phyloP scores from a whole-genome alignment of 1,140 invertebrate genomes.

The Drosophila grimshawi region DNA sequence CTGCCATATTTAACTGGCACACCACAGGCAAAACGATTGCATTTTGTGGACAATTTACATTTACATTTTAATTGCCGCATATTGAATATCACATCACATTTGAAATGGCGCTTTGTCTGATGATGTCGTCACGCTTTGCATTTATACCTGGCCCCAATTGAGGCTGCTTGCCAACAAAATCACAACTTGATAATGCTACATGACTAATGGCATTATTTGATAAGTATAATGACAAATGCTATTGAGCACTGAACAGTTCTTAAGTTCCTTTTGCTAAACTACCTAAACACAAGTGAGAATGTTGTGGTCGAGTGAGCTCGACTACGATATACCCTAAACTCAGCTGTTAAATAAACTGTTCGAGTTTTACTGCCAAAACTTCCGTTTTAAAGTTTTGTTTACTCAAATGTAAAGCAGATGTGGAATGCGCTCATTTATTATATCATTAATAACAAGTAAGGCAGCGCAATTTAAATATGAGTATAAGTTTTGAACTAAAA shows the following conservation, averaged over 20 bases:
- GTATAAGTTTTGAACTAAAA: no score
- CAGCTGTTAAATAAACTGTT: no score
- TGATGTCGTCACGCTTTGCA: constrained; percentile 71
- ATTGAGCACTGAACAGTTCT: constrained; percentile 7
- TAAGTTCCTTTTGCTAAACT: constrained; percentile 2
- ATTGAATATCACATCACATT: constrained; percentile 48
- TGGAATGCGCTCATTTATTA: no score
- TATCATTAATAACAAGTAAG: no score
- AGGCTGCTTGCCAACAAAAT: constrained; percentile 11
- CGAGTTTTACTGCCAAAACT: no score
- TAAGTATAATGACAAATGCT: constrained; percentile 6
- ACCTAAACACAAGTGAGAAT: neutral
- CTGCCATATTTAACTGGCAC: constrained; percentile 56
- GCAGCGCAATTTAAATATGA: no score
- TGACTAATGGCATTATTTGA: constrained; percentile 27
- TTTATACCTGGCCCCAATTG: constrained; percentile 35
- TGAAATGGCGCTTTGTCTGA: constrained; percentile 70
- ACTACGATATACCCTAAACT: no score
- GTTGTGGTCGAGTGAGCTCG: neutral
- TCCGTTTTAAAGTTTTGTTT: no score
- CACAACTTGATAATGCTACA: constrained; percentile 29
- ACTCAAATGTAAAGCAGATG: no score
- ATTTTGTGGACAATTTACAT: constrained; percentile 77
- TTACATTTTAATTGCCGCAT: constrained; percentile 80
- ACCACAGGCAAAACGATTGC: constrained; percentile 58